phyloP scores from a whole-genome alignment of 1,140 invertebrate species.

The Drosophila grimshawi region DNA sequence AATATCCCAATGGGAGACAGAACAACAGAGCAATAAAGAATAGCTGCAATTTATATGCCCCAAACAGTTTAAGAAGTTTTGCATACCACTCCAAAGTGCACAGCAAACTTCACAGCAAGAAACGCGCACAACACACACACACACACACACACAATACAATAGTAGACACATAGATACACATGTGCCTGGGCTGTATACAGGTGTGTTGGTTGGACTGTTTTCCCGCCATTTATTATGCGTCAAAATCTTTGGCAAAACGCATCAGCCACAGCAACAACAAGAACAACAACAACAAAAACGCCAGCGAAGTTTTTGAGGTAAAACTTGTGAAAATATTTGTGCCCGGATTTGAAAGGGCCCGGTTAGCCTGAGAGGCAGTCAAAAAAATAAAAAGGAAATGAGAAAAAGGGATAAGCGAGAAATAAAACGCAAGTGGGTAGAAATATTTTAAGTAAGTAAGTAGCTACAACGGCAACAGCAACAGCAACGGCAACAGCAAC shows the following conservation, averaged over 20 bases:
- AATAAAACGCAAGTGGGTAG: constrained; percentile 35
- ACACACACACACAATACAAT: not conserved
- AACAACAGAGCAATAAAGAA: constrained; percentile 6
- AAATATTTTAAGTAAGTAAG: constrained; percentile 66
- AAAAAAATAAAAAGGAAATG: constrained; percentile 5
- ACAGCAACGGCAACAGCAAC: not conserved
- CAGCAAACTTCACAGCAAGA: constrained; percentile 10
- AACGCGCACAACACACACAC: not conserved
- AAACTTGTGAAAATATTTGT: constrained; percentile 55
- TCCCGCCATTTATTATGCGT: constrained; percentile 74
- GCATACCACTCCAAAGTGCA: constrained; percentile 44
- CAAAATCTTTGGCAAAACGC: constrained; percentile 73
- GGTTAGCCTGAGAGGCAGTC: too few relatives aligned
- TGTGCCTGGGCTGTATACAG: constrained; percentile 7
- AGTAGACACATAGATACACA: not conserved
- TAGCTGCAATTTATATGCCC: constrained; percentile 40
- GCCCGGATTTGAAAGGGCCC: constrained; percentile 48
- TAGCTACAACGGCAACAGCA: constrained; percentile 35
- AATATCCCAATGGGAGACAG: not conserved
- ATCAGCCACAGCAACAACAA: constrained; percentile 39
- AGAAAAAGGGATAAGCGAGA: constrained; percentile 24
- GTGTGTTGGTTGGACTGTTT: constrained; percentile 64
- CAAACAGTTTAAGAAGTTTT: constrained; percentile 63
- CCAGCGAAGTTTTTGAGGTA: constrained; percentile 39
- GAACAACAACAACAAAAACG: constrained; percentile 24